Evolutionary conservation across 2,888 invertebrate genomes (phyloP).

Genomic region (Scaptodrosophila latifasciaeformis): DNA sequence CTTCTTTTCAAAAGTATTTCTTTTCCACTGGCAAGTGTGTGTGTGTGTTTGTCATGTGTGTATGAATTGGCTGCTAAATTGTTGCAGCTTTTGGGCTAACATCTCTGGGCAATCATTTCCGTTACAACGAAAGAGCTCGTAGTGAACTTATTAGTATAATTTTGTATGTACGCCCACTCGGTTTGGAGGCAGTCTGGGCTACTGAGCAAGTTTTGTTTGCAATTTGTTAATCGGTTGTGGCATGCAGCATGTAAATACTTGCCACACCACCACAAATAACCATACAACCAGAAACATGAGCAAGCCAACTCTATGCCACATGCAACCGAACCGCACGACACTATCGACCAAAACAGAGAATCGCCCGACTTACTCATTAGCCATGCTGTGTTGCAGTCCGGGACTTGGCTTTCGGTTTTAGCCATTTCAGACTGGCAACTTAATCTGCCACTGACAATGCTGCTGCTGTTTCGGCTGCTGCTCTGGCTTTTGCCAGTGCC

Average conservation of each 20-base stretch:
- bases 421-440: slow-evolving; percentile 31
- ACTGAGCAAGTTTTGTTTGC: slow-evolving; percentile 60
- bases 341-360: slow-evolving; percentile 15
- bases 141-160: slow-evolving; percentile 53
- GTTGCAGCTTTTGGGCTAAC: neutral
- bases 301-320: slow-evolving; percentile 1
- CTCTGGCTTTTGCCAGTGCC: neutral
- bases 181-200: slow-evolving; percentile 15
- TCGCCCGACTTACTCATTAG: slow-evolving; percentile 46
- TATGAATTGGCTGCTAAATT: slow-evolving; percentile 36
- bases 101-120: neutral
- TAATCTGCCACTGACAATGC: slow-evolving; percentile 44
- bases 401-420: neutral
- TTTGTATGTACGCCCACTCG: slow-evolving; percentile 62
- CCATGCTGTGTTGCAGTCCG: slow-evolving; percentile 27
- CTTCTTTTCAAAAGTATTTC: too few relatives aligned
- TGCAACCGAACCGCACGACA: slow-evolving; percentile 17
- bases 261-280: slow-evolving; percentile 23
- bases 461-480: neutral
- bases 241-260: slow-evolving; percentile 62
- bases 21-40: slow-evolving; percentile 25
- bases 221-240: slow-evolving; percentile 65
- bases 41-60: neutral
- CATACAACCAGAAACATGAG: slow-evolving; percentile 18
- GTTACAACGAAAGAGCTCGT: neutral